Base-by-base conservation (phyloP, 1,140 invertebrate species). In the Manduca sexta region DNA sequence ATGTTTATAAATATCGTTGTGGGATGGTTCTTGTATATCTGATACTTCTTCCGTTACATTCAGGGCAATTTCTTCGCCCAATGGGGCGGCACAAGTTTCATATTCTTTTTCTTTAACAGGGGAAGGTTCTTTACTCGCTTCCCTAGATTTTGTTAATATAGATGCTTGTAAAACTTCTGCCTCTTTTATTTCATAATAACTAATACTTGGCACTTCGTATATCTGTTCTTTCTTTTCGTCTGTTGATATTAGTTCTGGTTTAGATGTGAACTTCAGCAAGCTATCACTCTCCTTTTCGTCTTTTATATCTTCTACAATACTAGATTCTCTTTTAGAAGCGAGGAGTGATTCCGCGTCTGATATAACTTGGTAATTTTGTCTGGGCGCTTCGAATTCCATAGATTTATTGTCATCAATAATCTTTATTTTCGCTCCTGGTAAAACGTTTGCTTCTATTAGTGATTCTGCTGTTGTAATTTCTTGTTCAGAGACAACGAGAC, bases 141-240 rank as follows among this genome's bases (percentile, higher is more conserved):
- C 40, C 26, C 17, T 46, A 10, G 30, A 43, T 5, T 44, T 45
- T n/a, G 8, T 43, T 29, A 40, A 1, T 13, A 42, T 35, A 8
- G 52, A 40, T 16, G 49, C 59, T 0, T 67, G 40, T 15, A 53
- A 45, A 1, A 38, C 41, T 61, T 74, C 69, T 45, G 65, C 66
- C 40, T 71, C 67, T 3, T 45, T 31, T 39, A 67, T 49, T 41
- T 72, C 58, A 18, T 69, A 43, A 54, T 70, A 74, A 48, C 37
- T 63, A 38, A 52, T 52, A 12, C 15, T 30, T 17, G 55, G 52
- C 16, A 29, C 13, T 62, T 70, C 56, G 26, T 43, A 34, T n/a
- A 21, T 40, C 5, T 5, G 21, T 26, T 26, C 21, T 3, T 8
- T 26, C 21, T 26, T 26, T 26, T 26, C 21, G 8, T n/a, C n/a